These are phyloP conservation scores for Phycodurus eques DNA, from an alignment of 2,113 vertebrate species.

Conservation along the genomic window DNA sequence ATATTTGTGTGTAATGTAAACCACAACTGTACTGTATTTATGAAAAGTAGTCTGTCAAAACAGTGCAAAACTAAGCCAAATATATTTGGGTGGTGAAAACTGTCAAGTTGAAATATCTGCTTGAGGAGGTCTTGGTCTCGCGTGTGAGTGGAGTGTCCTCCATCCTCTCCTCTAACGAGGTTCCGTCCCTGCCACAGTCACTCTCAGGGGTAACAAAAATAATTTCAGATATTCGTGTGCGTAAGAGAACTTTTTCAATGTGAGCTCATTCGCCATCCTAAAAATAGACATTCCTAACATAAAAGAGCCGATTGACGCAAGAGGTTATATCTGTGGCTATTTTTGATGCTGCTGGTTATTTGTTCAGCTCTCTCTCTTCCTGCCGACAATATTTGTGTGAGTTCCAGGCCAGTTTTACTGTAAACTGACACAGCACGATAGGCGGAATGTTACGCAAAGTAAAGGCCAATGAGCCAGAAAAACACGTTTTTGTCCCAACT, in stretches of 20 bases:
- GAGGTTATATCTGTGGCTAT: constrained; percentile 58
- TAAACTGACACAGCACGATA: constrained; percentile 54
- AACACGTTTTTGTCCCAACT: constrained; percentile 16
- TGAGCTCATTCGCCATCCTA: constrained; percentile 66
- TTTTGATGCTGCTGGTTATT: constrained; percentile 64
- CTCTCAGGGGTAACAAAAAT: constrained; percentile 57
- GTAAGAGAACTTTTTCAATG: constrained; percentile 64
- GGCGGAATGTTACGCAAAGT: constrained; percentile 38
- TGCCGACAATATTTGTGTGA: constrained; percentile 60
- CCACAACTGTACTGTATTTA: background rate
- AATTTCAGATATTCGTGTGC: constrained; percentile 62
- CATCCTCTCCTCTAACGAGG: constrained; percentile 58
- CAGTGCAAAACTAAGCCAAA: background rate
- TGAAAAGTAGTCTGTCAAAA: background rate
- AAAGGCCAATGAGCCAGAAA: constrained; percentile 26
- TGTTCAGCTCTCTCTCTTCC: constrained; percentile 48
- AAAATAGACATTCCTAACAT: constrained; percentile 57
- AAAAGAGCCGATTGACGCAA: constrained; percentile 59
- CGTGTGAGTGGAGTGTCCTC: constrained; percentile 37
- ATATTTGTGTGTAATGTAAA: background rate
- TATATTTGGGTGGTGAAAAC: background rate
- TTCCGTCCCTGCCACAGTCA: constrained; percentile 56
- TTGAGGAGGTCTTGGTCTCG: constrained; percentile 26
- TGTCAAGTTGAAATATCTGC: background rate
- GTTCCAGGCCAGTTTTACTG: constrained; percentile 62